These are phyloP conservation scores for Microtus oregoni DNA, from an alignment of 2,113 vertebrate genomes.

Conservation along the genomic window DNA sequence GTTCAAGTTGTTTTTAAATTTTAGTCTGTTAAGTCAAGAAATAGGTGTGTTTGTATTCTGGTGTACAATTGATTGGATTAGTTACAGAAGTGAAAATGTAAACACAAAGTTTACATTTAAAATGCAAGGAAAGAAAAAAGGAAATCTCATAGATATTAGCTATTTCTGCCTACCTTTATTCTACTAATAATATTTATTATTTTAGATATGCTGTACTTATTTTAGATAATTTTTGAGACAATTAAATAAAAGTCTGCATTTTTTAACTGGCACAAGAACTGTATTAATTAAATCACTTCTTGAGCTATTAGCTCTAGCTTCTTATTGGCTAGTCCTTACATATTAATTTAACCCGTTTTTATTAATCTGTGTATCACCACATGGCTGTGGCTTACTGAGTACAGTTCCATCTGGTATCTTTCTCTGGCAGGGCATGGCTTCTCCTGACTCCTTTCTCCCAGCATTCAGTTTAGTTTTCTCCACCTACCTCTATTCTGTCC, in stretches of 20 bases:
- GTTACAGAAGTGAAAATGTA: neutral
- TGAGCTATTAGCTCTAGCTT: too few species aligned
- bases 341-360: too few species aligned
- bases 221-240: neutral
- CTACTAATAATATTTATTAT: neutral
- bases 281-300: too few species aligned
- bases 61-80: neutral
- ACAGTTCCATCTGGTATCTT: too few species aligned
- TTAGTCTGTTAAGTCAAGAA: neutral
- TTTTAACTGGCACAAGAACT: too few species aligned
- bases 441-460: too few species aligned
- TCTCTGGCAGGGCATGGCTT: too few species aligned
- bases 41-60: neutral
- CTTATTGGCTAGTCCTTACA: too few species aligned
- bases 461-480: too few species aligned
- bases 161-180: neutral
- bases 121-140: neutral
- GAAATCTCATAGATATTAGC: neutral
- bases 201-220: neutral
- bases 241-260: neutral
- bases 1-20: neutral
- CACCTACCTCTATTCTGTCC: too few species aligned
- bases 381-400: too few species aligned
- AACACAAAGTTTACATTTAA: neutral
- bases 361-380: too few species aligned